Evolutionary conservation across 2,113 vertebrate genomes (phyloP).

Genomic region (Herpailurus yagouaroundi): DNA sequence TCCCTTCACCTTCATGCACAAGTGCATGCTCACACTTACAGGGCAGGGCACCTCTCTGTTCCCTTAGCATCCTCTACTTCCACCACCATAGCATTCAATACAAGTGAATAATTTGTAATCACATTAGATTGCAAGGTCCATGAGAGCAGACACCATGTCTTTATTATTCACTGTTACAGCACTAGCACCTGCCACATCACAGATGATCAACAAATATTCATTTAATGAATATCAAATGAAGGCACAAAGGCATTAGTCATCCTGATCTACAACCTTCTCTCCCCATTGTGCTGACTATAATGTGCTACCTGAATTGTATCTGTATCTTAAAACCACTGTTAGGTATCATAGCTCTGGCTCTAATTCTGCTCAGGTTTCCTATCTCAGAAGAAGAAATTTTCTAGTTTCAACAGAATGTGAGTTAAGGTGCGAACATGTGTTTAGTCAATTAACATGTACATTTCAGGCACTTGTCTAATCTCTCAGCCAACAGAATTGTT

Average conservation of each 20-base stretch:
- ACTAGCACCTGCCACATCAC: neutral
- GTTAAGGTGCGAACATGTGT: neutral
- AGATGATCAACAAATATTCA: neutral
- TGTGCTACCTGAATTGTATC: neutral
- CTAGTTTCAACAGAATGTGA: slow-evolving; percentile 5
- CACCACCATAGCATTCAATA: neutral
- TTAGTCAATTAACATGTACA: neutral
- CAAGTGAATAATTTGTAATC: neutral
- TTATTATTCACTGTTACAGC: neutral
- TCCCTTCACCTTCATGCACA: neutral
- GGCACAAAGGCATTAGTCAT: neutral
- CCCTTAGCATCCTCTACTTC: neutral
- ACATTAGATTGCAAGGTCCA: neutral
- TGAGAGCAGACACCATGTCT: neutral
- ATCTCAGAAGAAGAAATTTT: slow-evolving; percentile 24
- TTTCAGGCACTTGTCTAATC: neutral
- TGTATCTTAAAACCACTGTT: neutral
- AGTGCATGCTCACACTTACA: neutral
- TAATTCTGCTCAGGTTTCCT: neutral
- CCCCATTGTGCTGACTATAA: neutral
- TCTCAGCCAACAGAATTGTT: neutral
- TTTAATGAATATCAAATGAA: neutral
- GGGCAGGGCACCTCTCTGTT: neutral
- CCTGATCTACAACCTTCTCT: neutral
- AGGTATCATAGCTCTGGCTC: neutral